Evolutionary conservation across 1,140 invertebrate genomes (phyloP).

Genomic region (Trachymyrmex cornetzi): DNA sequence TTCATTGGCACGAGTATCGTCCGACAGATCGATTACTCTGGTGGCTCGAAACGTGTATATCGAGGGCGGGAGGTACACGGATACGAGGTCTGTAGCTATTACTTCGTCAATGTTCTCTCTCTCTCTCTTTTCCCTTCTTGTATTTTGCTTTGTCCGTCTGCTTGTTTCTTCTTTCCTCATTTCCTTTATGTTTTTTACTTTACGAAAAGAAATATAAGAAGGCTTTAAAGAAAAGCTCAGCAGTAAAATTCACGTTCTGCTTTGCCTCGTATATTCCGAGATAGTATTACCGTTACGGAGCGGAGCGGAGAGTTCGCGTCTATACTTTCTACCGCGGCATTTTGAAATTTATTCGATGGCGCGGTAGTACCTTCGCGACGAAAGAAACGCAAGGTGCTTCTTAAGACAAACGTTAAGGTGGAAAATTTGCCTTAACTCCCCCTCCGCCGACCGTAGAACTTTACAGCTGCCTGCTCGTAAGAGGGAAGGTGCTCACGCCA

Average conservation of each 20-base stretch:
- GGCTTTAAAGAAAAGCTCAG: constrained; percentile 52
- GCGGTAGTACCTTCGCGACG: constrained; percentile 58
- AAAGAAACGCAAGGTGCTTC: constrained; percentile 51
- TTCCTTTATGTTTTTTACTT: constrained; percentile 23
- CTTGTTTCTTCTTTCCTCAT: constrained; percentile 25
- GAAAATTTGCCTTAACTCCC: constrained; percentile 59
- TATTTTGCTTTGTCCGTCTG: constrained; percentile 14
- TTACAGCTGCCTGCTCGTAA: constrained; percentile 38
- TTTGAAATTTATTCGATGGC: constrained; percentile 64
- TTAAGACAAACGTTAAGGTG: constrained; percentile 62
- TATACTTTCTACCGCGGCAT: constrained; percentile 48
- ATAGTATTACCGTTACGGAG: constrained; percentile 52
- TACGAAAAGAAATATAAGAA: constrained; percentile 55
- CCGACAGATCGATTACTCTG: constrained; percentile 81
- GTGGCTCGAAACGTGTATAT: constrained; percentile 61
- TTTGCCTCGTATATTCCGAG: constrained; percentile 56
- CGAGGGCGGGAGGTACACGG: constrained; percentile 53
- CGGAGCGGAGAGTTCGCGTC: constrained; percentile 47
- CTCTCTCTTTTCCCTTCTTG: neutral
- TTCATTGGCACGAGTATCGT: constrained; percentile 80
- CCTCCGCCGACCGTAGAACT: constrained; percentile 1
- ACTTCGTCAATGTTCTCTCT: constrained; percentile 41
- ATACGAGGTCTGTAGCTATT: constrained; percentile 58
- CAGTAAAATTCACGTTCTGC: constrained; percentile 61
- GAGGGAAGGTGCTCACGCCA: constrained; percentile 25